phyloP scores from a whole-genome alignment of 37 sponge, comb jelly and placozoan species.

The Theonella swinhoei region DNA sequence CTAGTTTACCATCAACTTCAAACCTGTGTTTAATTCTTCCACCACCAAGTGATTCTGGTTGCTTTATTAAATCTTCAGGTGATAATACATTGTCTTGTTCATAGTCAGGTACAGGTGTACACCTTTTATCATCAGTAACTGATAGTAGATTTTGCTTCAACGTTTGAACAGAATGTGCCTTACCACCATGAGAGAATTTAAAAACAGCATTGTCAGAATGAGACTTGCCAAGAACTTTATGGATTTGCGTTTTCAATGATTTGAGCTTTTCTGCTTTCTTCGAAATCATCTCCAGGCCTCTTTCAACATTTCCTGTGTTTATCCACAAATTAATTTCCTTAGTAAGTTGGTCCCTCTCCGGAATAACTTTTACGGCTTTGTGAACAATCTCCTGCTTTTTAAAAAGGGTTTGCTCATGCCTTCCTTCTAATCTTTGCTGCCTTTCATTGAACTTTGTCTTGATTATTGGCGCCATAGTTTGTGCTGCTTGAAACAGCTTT shows the following conservation, averaged over 20 bases:
- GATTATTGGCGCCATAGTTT: conserved; percentile 1
- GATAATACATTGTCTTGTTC: background rate
- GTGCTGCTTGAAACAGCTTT: conserved; percentile 25
- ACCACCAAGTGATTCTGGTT: conserved; percentile 23
- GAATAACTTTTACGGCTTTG: background rate
- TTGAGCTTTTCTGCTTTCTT: conserved; percentile 12
- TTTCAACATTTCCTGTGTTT: background rate
- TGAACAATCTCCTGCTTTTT: background rate
- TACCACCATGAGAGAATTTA: background rate
- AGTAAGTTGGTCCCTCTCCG: conserved; percentile 23
- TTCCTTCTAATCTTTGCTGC: conserved; percentile 4
- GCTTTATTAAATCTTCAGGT: background rate
- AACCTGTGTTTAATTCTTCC: conserved; percentile 22
- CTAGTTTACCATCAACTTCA: conserved; percentile 22
- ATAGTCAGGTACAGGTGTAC: background rate
- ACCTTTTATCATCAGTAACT: too few species aligned
- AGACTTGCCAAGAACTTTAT: conserved; percentile 36
- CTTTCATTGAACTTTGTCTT: conserved; percentile 11
- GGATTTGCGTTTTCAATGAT: conserved; percentile 30
- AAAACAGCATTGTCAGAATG: conserved; percentile 33
- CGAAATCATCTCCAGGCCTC: conserved; percentile 3
- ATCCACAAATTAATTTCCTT: conserved; percentile 32
- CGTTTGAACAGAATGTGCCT: background rate
- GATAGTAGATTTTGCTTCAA: conserved; percentile 4
- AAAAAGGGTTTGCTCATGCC: background rate